phyloP scores from a whole-genome alignment of 1,140 invertebrate species.

The Rhopalosiphum maidis region DNA sequence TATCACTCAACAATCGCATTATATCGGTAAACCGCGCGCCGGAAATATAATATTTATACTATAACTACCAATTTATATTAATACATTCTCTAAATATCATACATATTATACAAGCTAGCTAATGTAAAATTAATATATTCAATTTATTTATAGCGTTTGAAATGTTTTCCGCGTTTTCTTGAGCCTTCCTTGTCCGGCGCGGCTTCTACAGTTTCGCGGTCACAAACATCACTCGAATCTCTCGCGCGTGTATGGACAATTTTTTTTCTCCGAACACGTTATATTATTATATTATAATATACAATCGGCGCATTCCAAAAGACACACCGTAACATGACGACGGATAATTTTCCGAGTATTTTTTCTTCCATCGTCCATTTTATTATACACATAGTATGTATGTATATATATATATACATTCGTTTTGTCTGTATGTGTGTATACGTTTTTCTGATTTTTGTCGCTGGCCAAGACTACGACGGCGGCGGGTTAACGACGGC shows the following conservation, averaged over 20 bases:
- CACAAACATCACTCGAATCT: background rate
- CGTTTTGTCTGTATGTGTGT: background rate
- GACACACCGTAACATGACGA: constrained; percentile 52
- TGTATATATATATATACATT: background rate
- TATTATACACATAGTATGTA: background rate
- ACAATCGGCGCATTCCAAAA: constrained; percentile 47
- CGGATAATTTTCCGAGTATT: constrained; percentile 38
- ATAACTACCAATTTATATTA: background rate
- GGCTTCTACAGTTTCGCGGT: background rate
- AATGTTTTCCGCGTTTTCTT: background rate
- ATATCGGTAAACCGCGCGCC: background rate
- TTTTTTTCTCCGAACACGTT: background rate
- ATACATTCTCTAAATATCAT: background rate
- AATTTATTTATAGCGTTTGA: background rate
- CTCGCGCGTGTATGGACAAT: background rate
- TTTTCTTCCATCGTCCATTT: constrained; percentile 34
- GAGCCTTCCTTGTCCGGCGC: background rate
- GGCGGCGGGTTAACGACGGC: constrained; percentile 41
- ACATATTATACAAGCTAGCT: background rate
- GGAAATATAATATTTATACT: background rate
- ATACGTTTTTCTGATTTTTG: constrained; percentile 54
- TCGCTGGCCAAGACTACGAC: constrained; percentile 4
- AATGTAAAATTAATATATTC: background rate
- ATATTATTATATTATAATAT: constrained; percentile 12
- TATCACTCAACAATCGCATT: background rate